phyloP scores from a whole-genome alignment of 2,888 invertebrate genomes.

The Vannuccia rotundouncinata region DNA sequence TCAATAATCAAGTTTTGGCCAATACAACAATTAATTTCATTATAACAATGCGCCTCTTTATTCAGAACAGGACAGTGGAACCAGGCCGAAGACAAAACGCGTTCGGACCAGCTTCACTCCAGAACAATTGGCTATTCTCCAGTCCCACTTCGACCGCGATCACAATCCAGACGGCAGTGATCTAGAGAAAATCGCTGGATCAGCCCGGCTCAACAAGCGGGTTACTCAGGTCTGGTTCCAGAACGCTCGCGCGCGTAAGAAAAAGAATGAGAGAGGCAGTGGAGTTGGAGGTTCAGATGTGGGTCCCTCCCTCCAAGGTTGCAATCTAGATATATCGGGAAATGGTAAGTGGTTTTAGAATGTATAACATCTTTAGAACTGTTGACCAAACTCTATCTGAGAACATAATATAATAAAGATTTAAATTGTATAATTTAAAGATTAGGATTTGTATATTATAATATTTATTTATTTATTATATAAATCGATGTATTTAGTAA shows the following conservation, averaged over 20 bases:
- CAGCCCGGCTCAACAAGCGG: constrained; percentile 39
- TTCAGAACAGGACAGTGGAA: constrained; percentile 12
- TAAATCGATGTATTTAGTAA: no score
- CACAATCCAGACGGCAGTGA: constrained; percentile 39
- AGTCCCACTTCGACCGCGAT: constrained; percentile 37
- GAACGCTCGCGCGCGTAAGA: constrained; percentile 40
- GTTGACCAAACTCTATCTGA: no score
- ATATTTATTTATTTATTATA: no score
- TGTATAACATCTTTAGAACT: no score
- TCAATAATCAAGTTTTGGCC: no score
- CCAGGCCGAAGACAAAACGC: constrained; percentile 33
- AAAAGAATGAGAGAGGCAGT: constrained; percentile 36
- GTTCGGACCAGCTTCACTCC: constrained; percentile 39
- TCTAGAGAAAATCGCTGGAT: constrained; percentile 38
- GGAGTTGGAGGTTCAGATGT: neutral
- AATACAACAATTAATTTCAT: neutral
- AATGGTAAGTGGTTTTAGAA: neutral
- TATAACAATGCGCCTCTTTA: neutral
- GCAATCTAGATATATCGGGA: neutral
- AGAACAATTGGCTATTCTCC: constrained; percentile 38
- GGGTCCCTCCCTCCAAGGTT: neutral
- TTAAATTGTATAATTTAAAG: no score
- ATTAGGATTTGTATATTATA: no score
- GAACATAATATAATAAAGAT: no score
- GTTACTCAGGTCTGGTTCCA: constrained; percentile 41